phyloP scores from a whole-genome alignment of 2,888 invertebrate species.

The Oegoconia quadripuncta region DNA sequence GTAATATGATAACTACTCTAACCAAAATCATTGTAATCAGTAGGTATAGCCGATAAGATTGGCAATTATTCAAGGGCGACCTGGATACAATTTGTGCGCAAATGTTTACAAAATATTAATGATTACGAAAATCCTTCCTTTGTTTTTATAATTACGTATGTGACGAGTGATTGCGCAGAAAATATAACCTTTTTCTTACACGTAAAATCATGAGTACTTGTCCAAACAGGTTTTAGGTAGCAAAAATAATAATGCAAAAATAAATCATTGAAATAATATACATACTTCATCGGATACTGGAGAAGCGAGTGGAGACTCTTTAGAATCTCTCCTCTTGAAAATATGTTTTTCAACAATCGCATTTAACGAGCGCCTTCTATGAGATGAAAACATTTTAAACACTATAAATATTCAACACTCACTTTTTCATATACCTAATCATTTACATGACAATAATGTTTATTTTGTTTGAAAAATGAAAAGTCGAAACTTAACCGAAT shows the following conservation, averaged over 20 bases:
- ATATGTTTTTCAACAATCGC: conserved; percentile 46
- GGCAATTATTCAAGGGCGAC: conserved; percentile 55
- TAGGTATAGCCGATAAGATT: conserved; percentile 64
- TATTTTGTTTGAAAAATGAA: conserved; percentile 9
- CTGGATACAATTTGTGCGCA: background rate
- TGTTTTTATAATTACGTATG: no score
- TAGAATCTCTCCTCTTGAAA: conserved; percentile 42
- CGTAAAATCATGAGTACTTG: no score
- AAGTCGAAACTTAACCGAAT: conserved; percentile 26
- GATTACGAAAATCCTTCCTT: no score
- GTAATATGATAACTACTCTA: conserved; percentile 8
- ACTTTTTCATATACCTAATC: background rate
- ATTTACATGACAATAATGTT: background rate
- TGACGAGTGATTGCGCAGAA: no score
- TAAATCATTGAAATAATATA: no score
- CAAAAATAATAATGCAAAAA: conserved; percentile 7
- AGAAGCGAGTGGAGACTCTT: conserved; percentile 35
- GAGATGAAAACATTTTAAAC: conserved; percentile 28
- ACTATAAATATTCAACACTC: conserved; percentile 1
- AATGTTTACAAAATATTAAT: conserved; percentile 24
- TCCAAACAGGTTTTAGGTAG: background rate
- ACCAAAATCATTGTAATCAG: conserved; percentile 43
- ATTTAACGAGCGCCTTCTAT: conserved; percentile 47
- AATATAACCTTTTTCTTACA: no score
- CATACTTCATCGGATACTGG: conserved; percentile 42